Evolutionary conservation across 2,888 invertebrate species (phyloP), one percentile per base, ranked within the genome.

Genomic region (Tachina lurida): DNA sequence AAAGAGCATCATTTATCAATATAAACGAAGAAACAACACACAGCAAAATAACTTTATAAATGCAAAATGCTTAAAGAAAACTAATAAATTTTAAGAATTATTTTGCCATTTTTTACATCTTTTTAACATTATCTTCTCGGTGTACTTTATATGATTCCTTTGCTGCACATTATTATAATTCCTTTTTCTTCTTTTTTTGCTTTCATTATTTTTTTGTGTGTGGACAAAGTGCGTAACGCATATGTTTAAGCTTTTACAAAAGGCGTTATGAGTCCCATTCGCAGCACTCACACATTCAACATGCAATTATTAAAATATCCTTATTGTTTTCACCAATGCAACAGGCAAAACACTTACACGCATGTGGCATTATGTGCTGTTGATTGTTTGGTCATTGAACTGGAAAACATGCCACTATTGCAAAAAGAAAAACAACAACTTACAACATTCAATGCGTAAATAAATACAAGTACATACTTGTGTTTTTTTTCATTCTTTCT

Each of bases 361-460:
- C 77, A 77, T 77, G 73, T 81, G 75, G 65, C 60, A 82, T 76
- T 75, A 43, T 86, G 60, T 81, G 67, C 52, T 62, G 83, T 68
- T 79, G 78, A 78, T 78, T 83, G 86, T 75, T 79, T 86, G 86
- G 87, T 87, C 87, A 87, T 87, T 87, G 87, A 87, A 87, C 87
- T 87, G 86, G 87, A 87, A 87, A 87, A 87, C 83, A 86, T 86
- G 79, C 86, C 83, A 80, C 86, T 86, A 86, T 86, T 75, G 75
- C 86, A 83, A 77, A 76, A 76, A 56, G 4, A 31, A 31, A 31
- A 31, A 43, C 43, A 80, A 45, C 17, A 41, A 84, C 62, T 74
- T 68, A 58, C 73, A 75, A 60, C 43, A 68, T 68, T 70, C 56
- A 85, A 86, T 86, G 83, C 79, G 79, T 76, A 80, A 83, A 78